Evolutionary conservation across 2,888 invertebrate species (phyloP).

Genomic region (Tolmerus cingulatus): DNA sequence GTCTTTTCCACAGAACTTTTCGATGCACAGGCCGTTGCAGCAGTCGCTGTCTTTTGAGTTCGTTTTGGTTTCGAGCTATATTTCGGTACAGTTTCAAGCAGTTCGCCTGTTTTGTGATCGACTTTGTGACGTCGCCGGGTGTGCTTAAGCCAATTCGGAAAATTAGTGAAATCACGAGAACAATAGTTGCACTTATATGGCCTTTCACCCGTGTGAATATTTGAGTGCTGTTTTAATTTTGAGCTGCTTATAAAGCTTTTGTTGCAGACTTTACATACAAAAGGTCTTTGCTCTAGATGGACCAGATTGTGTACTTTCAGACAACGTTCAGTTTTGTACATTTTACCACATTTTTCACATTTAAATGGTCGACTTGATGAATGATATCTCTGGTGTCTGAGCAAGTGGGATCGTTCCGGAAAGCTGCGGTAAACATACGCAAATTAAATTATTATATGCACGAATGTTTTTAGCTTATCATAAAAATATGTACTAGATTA

Average conservation of each 20-base stretch:
- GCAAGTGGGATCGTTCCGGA: conserved; percentile 62
- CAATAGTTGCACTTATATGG: conserved; percentile 70
- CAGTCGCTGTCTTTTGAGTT: conserved; percentile 51
- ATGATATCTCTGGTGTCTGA: conserved; percentile 63
- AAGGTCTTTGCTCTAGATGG: conserved; percentile 66
- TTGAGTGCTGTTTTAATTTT: conserved; percentile 69
- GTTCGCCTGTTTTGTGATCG: conserved; percentile 63
- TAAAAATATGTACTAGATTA: not conserved
- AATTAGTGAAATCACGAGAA: conserved; percentile 68
- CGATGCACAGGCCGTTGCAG: conserved; percentile 45
- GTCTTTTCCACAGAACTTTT: conserved; percentile 49
- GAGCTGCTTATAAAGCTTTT: conserved; percentile 69
- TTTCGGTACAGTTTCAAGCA: conserved; percentile 61
- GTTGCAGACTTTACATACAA: conserved; percentile 66
- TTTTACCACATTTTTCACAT: conserved; percentile 63
- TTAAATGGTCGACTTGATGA: conserved; percentile 61
- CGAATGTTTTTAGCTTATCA: too few species aligned
- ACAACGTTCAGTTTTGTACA: conserved; percentile 68
- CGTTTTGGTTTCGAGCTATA: conserved; percentile 52
- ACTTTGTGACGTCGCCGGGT: conserved; percentile 67
- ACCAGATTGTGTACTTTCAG: conserved; percentile 68
- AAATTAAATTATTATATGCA: too few species aligned
- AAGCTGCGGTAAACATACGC: conserved; percentile 52
- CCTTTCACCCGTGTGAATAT: conserved; percentile 68
- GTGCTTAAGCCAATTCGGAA: conserved; percentile 70